Base-by-base conservation (phyloP, 2,797 vertebrate species). In the Xiphophorus birchmanni region DNA sequence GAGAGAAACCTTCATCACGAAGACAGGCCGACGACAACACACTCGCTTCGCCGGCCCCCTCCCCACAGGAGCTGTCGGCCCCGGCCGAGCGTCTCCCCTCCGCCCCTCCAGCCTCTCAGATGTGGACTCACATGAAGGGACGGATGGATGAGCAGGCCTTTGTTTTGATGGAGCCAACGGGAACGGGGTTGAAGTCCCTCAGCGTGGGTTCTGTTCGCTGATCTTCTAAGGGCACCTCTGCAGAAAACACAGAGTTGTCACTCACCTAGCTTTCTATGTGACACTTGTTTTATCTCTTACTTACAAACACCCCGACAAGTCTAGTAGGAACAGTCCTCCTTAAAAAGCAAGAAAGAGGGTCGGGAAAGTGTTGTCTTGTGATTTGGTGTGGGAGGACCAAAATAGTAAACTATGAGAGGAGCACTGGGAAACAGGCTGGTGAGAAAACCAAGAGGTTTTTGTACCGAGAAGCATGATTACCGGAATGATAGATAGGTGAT, bases 41-140 rank as follows among this genome's bases (percentile, higher is more conserved):
- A 77, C 58, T 83, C 60, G 2, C 26, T 35, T 17, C 12, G 42
- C 69, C 60, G 17, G 37, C 35, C 42, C 78, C 77, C 54, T 37
- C 79, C 78, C 60, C 1, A 40, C 35, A 0, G n/a, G 79, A 79
- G 42, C 75, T 7, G 81, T n/a, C 10, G 67, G 74, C 73, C 81
- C 81, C 11, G 86, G 48, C 74, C 32, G 52, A 81, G 85, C 48
- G 2, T 52, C 18, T 18, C 15, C 47, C 12, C 1, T 2, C 47
- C 50, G 75, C 65, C 8, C 54, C 82, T 26, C 74, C n/a, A 2
- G 75, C 26, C 75, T 72, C 90, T 93, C 92, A 86, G 75, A 92
- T 92, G 89, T 91, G 89, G 89, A 91, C 87, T 88, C 82, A 86
- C 88, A 86, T 71, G 89, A 89, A 86, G 75, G 88, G 84, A 88